Percentiles rank a stretch among this genome's conserved stretches.
These are phyloP conservation scores for Oreochromis aureus DNA, from an alignment of 2,113 vertebrate species.

Conservation along the genomic window DNA sequence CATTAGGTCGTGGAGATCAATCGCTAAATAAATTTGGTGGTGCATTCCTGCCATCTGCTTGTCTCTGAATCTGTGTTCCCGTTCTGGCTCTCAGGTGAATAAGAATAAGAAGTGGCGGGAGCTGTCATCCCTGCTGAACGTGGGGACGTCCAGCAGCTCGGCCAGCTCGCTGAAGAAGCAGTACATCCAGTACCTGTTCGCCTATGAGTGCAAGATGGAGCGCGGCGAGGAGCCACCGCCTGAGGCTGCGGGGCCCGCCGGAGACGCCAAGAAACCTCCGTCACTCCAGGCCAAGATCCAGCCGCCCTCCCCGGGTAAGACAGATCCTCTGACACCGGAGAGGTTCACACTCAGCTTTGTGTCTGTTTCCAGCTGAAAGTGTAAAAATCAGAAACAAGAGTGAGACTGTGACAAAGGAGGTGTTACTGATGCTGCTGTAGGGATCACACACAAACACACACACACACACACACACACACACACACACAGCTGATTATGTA, in stretches of 20 bases:
- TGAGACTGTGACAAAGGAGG: background rate
- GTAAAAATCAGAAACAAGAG: background rate
- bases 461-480: background rate
- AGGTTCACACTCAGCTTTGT: background rate
- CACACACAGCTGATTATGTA: background rate
- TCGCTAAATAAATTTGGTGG: background rate
- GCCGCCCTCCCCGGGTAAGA: conserved; percentile 91
- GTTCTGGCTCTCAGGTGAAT: conserved; percentile 78
- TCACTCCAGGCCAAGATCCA: conserved; percentile 84
- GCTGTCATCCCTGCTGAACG: conserved; percentile 82
- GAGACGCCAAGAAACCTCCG: conserved; percentile 80
- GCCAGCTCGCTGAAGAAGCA: conserved; percentile 96
- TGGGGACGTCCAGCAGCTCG: conserved; percentile 91
- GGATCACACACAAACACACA: background rate
- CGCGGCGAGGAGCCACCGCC: conserved; percentile 92
- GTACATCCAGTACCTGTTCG: conserved; percentile 96
- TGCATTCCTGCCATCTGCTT: background rate
- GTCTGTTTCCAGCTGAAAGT: background rate
- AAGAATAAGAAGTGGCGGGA: conserved; percentile 98
- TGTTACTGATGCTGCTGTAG: background rate
- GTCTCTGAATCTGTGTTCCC: background rate
- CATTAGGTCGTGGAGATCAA: background rate
- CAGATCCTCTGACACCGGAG: background rate
- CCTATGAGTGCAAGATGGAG: conserved; percentile 94
- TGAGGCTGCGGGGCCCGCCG: conserved; percentile 72